Evolutionary conservation across 2,888 invertebrate genomes (phyloP), one percentile per base, ranked within the genome.

Genomic region (Willowsia nigromaculata): DNA sequence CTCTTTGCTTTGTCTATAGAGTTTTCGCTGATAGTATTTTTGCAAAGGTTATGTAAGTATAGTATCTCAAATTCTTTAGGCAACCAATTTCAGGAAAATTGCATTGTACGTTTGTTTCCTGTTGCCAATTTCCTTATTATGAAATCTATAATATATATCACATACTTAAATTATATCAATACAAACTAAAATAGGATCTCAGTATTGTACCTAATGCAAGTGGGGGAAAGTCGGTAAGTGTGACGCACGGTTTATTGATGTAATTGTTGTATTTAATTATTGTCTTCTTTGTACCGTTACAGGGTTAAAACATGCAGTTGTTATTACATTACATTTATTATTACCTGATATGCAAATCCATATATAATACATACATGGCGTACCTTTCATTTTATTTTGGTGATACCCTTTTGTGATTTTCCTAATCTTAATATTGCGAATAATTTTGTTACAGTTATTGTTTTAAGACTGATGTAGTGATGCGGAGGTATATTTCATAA

Each of bases 391-490:
- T 62, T 62, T 30, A 22, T 56, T 30, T 76, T 76, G 76, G 76
- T 76, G 53, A 76, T 76, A 76, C 27, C 47, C 50, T 62, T 68
- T 76, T 76, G 76, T 76, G 76, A 76, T 76, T 76, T 53, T 76
- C 50, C 30, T 62, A 76, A 27, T 5, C 53, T 3, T 50, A 50
- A 50, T 50, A n/a, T n/a, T n/a, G n/a, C n/a, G 15, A n/a, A 6
- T 74, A 47, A 43, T 47, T 27, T 53, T 4, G 27, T 62, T 62
- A 30, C 27, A 2, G 13, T 13, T 30, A 62, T 62, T 43, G 13
- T 30, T 18, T 40, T 47, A 76, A 76, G 76, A 76, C 76, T 76
- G 76, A 76, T n/a, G 33, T 74, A 30, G 15, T 4, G 11, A 62
- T 7, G 4, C 15, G 3, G 15, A 50, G 6, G 6, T 9, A 15